Percentiles rank a stretch among this genome's conserved stretches.
These are phyloP conservation scores for Drosophila anomalata DNA, from an alignment of 2,888 invertebrate species.

Conservation along the genomic window DNA sequence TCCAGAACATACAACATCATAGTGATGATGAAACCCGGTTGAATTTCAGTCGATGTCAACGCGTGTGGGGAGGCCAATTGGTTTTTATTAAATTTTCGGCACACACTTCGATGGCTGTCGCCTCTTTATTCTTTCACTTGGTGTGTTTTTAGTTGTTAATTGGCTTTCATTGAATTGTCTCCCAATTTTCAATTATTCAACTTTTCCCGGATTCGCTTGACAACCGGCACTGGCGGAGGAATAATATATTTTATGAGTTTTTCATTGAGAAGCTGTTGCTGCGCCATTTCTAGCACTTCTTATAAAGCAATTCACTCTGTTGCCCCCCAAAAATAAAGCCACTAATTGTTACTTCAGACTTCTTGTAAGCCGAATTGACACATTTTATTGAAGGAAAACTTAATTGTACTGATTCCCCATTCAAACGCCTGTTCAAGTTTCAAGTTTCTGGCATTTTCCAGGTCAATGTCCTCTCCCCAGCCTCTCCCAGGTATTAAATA, in stretches of 20 bases:
- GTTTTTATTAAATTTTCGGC: conserved; percentile 71
- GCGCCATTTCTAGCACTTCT: conserved; percentile 60
- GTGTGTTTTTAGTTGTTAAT: conserved; percentile 56
- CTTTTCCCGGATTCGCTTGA: conserved; percentile 16
- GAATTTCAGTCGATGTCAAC: conserved; percentile 10
- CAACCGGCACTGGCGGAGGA: conserved; percentile 17
- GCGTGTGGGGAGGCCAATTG: conserved; percentile 57
- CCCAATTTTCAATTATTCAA: conserved; percentile 50
- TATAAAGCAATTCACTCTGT: neutral
- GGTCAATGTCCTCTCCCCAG: conserved; percentile 7
- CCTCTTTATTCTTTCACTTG: conserved; percentile 37
- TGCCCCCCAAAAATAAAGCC: conserved; percentile 3
- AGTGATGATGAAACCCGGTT: conserved; percentile 26
- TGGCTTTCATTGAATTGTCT: conserved; percentile 72
- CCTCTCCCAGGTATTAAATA: neutral
- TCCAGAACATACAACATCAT: conserved; percentile 12
- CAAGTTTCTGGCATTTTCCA: neutral
- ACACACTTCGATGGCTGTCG: conserved; percentile 58
- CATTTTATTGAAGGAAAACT: conserved; percentile 15
- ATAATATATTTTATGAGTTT: conserved; percentile 39
- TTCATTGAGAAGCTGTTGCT: conserved; percentile 46
- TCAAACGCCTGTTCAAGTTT: neutral
- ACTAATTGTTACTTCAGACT: conserved; percentile 19
- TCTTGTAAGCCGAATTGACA: conserved; percentile 28
- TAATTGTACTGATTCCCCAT: conserved; percentile 8